These are phyloP conservation scores for Oncorhynchus nerka DNA, from an alignment of 2,113 vertebrate species.

Conservation along the genomic window DNA sequence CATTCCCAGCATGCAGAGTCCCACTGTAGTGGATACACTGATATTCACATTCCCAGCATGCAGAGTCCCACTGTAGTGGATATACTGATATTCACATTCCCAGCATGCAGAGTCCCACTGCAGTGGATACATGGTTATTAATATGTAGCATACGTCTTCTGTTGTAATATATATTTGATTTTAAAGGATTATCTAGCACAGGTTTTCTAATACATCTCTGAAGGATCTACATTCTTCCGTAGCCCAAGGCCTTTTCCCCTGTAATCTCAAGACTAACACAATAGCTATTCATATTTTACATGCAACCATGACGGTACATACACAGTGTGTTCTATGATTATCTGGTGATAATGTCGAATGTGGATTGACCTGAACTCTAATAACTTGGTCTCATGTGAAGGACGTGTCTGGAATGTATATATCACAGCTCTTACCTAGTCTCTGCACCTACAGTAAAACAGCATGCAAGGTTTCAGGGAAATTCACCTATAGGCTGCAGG, in stretches of 20 bases:
- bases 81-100: slow-evolving; percentile 11
- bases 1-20: too few relatives aligned
- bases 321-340: not conserved
- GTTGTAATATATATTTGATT: not conserved
- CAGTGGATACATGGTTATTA: slow-evolving; percentile 50
- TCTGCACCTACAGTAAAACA: too few relatives aligned
- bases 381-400: too few relatives aligned
- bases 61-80: too few relatives aligned
- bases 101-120: slow-evolving; percentile 51
- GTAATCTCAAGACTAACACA: slow-evolving; percentile 53
- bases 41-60: too few relatives aligned
- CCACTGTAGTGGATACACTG: too few relatives aligned
- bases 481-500: too few relatives aligned
- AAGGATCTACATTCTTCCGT: slow-evolving; percentile 60
- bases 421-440: too few relatives aligned
- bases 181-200: too few relatives aligned
- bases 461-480: too few relatives aligned
- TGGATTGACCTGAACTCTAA: not conserved
- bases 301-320: slow-evolving; percentile 41
- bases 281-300: slow-evolving; percentile 35
- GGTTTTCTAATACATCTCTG: slow-evolving; percentile 42
- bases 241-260: slow-evolving; percentile 34
- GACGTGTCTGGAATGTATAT: too few relatives aligned
- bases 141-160: slow-evolving; percentile 42
- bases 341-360: not conserved